A percentile compares a stretch with the other conserved stretches of the same genome.
These are phyloP conservation scores for Dyspetes luteomarginatus DNA, from an alignment of 2,888 invertebrate species.

Conservation along the genomic window DNA sequence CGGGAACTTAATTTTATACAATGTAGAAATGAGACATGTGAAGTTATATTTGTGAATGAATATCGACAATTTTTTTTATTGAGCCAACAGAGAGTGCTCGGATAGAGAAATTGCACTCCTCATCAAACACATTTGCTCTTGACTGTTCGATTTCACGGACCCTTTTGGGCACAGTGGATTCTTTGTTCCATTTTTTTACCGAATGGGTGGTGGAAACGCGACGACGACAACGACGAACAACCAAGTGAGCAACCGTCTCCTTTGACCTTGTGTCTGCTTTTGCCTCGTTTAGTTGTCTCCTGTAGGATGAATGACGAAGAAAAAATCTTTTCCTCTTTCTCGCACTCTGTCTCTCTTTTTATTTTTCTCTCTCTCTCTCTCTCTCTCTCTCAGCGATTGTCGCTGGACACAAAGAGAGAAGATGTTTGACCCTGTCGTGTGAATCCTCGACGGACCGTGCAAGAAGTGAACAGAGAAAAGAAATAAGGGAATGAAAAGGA, in stretches of 20 bases:
- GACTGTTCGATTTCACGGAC: constrained; percentile 61
- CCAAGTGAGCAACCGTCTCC: constrained; percentile 65
- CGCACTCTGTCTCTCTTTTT: not conserved
- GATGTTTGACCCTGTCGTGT: constrained; percentile 25
- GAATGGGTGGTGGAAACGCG: constrained; percentile 43
- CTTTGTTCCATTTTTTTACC: constrained; percentile 63
- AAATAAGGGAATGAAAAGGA: constrained; percentile 26
- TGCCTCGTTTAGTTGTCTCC: constrained; percentile 41
- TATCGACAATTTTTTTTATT: constrained; percentile 14
- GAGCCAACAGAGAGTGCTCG: constrained; percentile 15
- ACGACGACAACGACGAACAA: constrained; percentile 6
- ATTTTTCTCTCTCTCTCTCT: not conserved
- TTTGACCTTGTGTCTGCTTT: constrained; percentile 59
- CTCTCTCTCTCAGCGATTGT: constrained; percentile 25
- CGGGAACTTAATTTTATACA: too few species aligned
- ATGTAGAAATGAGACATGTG: too few species aligned
- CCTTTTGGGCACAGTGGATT: constrained; percentile 63
- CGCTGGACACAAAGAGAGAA: constrained; percentile 57
- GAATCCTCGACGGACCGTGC: constrained; percentile 59
- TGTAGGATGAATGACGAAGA: constrained; percentile 27
- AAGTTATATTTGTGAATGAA: too few species aligned
- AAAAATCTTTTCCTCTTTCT: too few species aligned
- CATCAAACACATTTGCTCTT: not conserved
- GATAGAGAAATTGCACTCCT: constrained; percentile 35
- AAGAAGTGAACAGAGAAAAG: constrained; percentile 47